phyloP scores from a whole-genome alignment of 2,888 invertebrate genomes.

The Eretmocerus hayati region DNA sequence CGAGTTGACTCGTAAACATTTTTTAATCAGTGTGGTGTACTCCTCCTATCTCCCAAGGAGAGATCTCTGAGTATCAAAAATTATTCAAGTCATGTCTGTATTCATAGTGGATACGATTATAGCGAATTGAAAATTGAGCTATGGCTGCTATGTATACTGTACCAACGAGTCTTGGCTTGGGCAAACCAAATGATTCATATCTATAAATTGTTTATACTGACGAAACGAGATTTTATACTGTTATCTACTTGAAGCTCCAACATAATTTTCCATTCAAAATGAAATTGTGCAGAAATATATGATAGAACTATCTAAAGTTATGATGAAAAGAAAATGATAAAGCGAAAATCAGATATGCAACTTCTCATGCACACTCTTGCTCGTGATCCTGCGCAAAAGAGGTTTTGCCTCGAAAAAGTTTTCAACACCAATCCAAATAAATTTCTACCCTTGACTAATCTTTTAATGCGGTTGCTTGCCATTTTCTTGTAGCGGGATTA shows the following conservation, averaged over 20 bases:
- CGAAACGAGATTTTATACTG: conserved; percentile 22
- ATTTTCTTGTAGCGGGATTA: no score
- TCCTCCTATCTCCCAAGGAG: no score
- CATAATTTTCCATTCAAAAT: conserved; percentile 17
- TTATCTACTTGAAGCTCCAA: conserved; percentile 28
- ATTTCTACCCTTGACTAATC: no score
- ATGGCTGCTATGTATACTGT: no score
- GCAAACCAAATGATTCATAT: conserved; percentile 14
- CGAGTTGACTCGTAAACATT: conserved; percentile 1
- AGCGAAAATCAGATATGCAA: neutral
- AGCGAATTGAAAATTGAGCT: no score
- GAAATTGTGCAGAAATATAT: conserved; percentile 9
- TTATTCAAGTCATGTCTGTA: no score
- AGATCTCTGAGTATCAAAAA: no score
- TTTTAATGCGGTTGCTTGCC: no score
- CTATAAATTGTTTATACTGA: conserved; percentile 18
- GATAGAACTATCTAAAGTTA: conserved; percentile 1
- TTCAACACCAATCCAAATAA: no score
- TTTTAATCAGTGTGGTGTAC: no score
- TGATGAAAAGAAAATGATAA: neutral
- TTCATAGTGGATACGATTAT: no score
- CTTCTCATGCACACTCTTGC: conserved; percentile 13
- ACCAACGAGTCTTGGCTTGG: conserved; percentile 1
- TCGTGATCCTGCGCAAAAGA: neutral
- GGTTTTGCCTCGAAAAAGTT: no score